phyloP scores from a whole-genome alignment of 1,140 invertebrate species.

The Delia radicum region DNA sequence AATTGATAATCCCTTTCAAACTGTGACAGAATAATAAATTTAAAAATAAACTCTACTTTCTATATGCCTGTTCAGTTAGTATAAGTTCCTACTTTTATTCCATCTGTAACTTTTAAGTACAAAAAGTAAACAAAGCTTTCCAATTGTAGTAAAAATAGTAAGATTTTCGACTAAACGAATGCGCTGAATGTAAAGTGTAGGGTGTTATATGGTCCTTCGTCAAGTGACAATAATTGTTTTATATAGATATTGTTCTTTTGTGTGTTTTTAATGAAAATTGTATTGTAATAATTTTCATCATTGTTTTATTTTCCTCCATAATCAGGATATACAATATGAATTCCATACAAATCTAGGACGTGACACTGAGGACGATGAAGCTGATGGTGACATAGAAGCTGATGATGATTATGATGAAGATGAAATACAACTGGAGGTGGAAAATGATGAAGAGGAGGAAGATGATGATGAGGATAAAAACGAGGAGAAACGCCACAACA shows the following conservation, averaged over 20 bases:
- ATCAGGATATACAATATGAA: conserved; percentile 53
- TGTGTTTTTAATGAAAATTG: neutral
- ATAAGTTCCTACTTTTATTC: too few relatives aligned
- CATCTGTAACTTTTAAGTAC: too few relatives aligned
- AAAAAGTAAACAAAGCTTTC: too few relatives aligned
- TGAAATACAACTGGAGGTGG: conserved; percentile 25
- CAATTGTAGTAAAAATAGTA: too few relatives aligned
- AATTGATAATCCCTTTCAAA: too few relatives aligned
- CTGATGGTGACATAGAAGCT: conserved; percentile 40
- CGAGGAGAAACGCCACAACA: conserved; percentile 21
- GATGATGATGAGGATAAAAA: conserved; percentile 33
- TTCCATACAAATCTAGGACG: conserved; percentile 51
- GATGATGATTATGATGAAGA: conserved; percentile 44
- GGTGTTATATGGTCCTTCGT: neutral
- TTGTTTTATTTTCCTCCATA: neutral
- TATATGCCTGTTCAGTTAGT: too few relatives aligned
- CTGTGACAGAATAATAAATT: too few relatives aligned
- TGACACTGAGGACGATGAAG: conserved; percentile 42
- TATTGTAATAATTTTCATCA: conserved; percentile 10
- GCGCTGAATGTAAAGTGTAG: too few relatives aligned
- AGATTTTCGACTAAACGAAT: too few relatives aligned
- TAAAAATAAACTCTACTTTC: too few relatives aligned
- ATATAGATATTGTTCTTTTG: neutral
- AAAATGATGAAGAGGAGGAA: conserved; percentile 39
- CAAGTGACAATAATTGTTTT: neutral